A percentile compares a stretch with the other conserved stretches of the same genome.
Evolutionary conservation across 2,797 vertebrate genomes (phyloP).

Genomic region (Enteromius trimaculatus): DNA sequence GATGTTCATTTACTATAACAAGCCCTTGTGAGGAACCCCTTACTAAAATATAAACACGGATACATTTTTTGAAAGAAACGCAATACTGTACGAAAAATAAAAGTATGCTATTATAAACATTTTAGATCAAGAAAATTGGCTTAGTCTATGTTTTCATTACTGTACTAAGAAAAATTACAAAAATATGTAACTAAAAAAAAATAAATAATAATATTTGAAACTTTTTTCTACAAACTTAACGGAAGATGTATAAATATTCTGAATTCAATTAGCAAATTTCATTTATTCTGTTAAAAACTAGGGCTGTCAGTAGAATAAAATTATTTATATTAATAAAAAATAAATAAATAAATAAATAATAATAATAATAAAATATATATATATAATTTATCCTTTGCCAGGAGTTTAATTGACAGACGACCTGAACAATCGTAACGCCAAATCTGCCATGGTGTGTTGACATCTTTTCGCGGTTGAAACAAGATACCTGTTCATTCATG

Average conservation of each 20-base stretch:
- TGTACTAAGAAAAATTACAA: not conserved
- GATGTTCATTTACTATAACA: not conserved
- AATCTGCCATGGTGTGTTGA: not conserved
- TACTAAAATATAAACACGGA: not conserved
- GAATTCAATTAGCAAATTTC: not conserved
- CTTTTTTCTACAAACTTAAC: not conserved
- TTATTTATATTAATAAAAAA: not conserved
- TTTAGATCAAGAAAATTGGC: not conserved
- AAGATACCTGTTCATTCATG: not conserved
- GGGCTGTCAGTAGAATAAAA: not conserved
- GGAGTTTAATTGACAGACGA: not conserved
- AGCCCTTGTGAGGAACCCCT: not conserved
- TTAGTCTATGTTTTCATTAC: not conserved
- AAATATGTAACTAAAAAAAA: not conserved
- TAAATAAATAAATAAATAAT: no score
- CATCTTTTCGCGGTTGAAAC: not conserved
- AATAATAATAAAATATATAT: no score
- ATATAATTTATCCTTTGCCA: not conserved
- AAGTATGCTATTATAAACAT: not conserved
- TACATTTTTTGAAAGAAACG: not conserved
- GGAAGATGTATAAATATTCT: not conserved
- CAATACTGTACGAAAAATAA: not conserved
- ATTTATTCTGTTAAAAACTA: slow-evolving; percentile 2
- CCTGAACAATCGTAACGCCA: not conserved
- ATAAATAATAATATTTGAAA: no score